Percentiles rank a stretch among this genome's conserved stretches.
These are phyloP conservation scores for Mormyrus lacerda DNA, from an alignment of 2,113 vertebrate species.

Conservation along the genomic window DNA sequence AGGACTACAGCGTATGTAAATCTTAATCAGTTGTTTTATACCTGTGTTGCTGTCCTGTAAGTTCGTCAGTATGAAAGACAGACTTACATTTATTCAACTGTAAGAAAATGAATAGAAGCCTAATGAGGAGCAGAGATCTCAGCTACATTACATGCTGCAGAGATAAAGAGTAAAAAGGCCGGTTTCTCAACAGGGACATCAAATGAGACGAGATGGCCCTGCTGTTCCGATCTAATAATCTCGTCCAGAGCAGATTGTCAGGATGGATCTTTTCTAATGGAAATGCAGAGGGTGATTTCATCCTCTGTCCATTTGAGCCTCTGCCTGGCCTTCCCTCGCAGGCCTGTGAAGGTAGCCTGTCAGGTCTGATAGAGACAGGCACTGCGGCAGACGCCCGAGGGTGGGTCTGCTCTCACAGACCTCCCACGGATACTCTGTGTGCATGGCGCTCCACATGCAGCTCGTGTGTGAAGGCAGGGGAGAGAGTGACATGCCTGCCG, in stretches of 20 bases:
- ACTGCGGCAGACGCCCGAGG: not conserved
- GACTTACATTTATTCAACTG: not conserved
- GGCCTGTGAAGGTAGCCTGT: conserved; percentile 9
- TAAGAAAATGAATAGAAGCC: not conserved
- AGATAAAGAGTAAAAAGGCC: not conserved
- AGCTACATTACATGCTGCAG: not conserved
- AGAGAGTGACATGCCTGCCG: not conserved
- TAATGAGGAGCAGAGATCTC: not conserved
- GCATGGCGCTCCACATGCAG: not conserved
- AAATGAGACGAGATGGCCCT: not conserved
- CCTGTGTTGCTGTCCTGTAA: not conserved
- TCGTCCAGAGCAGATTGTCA: not conserved
- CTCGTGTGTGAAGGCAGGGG: not conserved
- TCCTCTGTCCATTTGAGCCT: not conserved
- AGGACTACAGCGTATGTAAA: not conserved
- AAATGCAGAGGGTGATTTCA: not conserved
- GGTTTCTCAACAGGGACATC: not conserved
- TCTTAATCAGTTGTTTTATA: not conserved
- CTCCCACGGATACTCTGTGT: not conserved
- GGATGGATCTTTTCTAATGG: not conserved
- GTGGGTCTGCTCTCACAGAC: not conserved
- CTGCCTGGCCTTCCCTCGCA: not conserved
- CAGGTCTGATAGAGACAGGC: not conserved
- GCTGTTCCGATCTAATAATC: not conserved
- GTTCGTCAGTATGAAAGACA: not conserved